These are phyloP conservation scores for Cottus gobio DNA, from an alignment of 2,113 vertebrate species.

Conservation along the genomic window DNA sequence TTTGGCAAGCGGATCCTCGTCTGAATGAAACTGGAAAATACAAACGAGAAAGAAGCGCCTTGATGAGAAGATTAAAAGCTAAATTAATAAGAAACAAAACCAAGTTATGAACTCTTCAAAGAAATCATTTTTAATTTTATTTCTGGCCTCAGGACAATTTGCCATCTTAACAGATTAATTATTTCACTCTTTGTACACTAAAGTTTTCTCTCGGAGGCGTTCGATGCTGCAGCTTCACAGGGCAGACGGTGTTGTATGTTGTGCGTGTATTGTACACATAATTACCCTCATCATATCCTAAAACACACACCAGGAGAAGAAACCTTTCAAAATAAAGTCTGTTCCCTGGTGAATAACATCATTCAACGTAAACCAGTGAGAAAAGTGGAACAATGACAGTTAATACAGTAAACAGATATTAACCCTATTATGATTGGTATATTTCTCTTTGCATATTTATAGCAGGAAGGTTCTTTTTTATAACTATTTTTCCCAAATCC, in stretches of 20 bases:
- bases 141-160: constrained; percentile 1
- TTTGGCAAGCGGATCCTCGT: neutral
- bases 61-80: constrained; percentile 16
- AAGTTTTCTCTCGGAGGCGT: too few relatives aligned
- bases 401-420: too few relatives aligned
- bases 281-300: neutral
- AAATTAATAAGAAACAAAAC: constrained; percentile 31
- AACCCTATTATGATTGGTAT: neutral
- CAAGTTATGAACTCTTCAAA: constrained; percentile 23
- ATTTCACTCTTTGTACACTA: neutral
- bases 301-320: neutral
- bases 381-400: too few relatives aligned
- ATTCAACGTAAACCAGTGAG: too few relatives aligned
- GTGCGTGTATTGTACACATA: neutral
- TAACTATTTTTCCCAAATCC: too few relatives aligned
- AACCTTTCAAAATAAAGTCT: neutral
- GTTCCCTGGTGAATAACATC: too few relatives aligned
- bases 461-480: neutral
- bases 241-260: too few relatives aligned
- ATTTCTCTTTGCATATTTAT: neutral
- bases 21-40: neutral
- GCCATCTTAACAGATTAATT: neutral
- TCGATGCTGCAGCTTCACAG: too few relatives aligned
- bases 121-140: neutral
- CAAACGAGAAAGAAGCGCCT: neutral